Conservation (phyloP, 2,113 vertebrate species). For the Cathartes aura region DNA sequence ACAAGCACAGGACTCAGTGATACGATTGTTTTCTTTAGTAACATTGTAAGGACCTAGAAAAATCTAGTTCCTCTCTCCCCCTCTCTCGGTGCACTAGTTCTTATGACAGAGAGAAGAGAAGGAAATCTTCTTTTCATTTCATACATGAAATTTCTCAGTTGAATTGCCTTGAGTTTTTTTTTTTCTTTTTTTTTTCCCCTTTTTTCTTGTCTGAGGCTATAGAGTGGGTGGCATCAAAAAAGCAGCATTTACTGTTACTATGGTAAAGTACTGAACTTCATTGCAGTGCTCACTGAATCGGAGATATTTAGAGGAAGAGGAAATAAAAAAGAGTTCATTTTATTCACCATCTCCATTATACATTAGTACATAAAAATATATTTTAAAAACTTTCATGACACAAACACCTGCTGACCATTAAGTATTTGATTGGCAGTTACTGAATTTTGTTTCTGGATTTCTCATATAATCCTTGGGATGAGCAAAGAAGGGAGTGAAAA, state of each 20-base stretch:
- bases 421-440: not conserved
- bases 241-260: not conserved
- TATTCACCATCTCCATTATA: not conserved
- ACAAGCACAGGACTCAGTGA: not conserved
- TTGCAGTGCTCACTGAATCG: not conserved
- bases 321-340: not conserved
- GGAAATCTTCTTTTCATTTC: not conserved
- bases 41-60: not conserved
- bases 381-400: not conserved
- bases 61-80: not conserved
- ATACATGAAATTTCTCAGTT: not conserved
- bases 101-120: not conserved
- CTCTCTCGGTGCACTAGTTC: not conserved
- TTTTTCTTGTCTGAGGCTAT: not conserved
- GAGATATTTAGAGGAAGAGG: not conserved
- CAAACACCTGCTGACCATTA: not conserved
- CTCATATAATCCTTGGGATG: not conserved
- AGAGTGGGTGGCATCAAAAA: not conserved
- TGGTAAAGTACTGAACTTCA: not conserved
- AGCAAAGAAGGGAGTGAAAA: not conserved
- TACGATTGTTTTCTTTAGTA: not conserved
- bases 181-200: too few species aligned
- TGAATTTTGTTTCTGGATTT: not conserved
- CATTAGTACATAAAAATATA: not conserved
- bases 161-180: not conserved